Conservation (phyloP, 2,797 vertebrate species). For the Chaenodraco wilsoni region DNA sequence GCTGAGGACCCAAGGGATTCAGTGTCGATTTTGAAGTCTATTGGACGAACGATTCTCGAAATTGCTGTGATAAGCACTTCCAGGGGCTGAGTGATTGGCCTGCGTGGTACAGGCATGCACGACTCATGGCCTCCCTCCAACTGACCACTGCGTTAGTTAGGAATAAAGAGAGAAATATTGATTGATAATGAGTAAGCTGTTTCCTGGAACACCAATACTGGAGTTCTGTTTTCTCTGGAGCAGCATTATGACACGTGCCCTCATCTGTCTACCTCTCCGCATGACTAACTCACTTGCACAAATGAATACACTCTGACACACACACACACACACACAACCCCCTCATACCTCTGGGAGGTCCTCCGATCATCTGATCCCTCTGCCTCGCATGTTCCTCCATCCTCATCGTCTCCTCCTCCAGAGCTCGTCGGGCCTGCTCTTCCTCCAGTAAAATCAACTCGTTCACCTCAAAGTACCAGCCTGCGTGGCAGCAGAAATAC, state of each 20-base stretch:
- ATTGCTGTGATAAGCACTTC: no score
- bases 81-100: no score
- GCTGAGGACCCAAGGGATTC: no score
- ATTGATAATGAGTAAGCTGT: slow-evolving; percentile 32
- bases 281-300: slow-evolving; percentile 24
- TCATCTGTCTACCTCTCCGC: not conserved
- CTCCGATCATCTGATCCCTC: slow-evolving; percentile 82
- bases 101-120: no score
- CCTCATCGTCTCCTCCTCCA: slow-evolving; percentile 81
- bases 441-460: slow-evolving; percentile 78
- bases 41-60: no score
- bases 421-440: slow-evolving; percentile 75
- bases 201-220: slow-evolving; percentile 16
- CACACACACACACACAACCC: not conserved
- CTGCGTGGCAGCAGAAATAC: slow-evolving; percentile 38
- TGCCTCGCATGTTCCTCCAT: slow-evolving; percentile 78
- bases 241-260: slow-evolving; percentile 11
- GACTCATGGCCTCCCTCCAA: no score
- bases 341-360: slow-evolving; percentile 82
- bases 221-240: slow-evolving; percentile 21
- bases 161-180: slow-evolving; percentile 7
- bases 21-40: no score
- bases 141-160: no score
- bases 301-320: not conserved
- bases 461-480: slow-evolving; percentile 85